Conservation (phyloP, 2,888 invertebrate genomes). For the Ypsolopha sequella region DNA sequence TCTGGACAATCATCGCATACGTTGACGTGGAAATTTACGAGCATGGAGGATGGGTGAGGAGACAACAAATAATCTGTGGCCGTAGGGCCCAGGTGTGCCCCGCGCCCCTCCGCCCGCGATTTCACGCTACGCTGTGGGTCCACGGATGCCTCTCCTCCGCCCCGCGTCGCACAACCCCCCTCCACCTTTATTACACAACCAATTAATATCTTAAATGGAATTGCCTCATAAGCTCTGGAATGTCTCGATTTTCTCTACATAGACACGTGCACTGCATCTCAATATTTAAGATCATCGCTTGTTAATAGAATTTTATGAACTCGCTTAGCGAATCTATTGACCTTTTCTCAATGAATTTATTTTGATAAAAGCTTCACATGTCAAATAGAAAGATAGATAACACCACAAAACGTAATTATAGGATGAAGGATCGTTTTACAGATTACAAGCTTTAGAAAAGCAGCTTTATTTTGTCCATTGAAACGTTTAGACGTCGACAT, state of each 20-base stretch:
- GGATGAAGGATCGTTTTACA: conserved; percentile 3
- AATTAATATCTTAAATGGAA: conserved; percentile 64
- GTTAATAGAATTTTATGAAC: conserved; percentile 2
- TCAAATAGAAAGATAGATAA: not conserved
- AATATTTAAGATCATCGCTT: not conserved
- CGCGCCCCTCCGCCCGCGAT: conserved; percentile 26
- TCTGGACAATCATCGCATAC: conserved; percentile 66
- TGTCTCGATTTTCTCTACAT: conserved; percentile 24
- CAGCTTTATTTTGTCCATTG: conserved; percentile 6
- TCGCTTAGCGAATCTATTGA: not conserved
- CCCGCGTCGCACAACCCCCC: conserved; percentile 10
- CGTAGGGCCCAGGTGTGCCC: conserved; percentile 50
- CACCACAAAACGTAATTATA: not conserved
- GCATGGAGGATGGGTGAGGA: conserved; percentile 54
- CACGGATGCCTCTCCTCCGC: conserved; percentile 18
- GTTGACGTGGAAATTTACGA: conserved; percentile 69
- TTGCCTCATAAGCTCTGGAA: conserved; percentile 33
- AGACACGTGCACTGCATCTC: not conserved
- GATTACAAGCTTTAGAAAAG: conserved; percentile 2
- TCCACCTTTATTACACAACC: conserved; percentile 20
- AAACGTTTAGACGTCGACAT: conserved; percentile 34
- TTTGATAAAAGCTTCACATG: not conserved
- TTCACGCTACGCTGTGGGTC: conserved; percentile 59
- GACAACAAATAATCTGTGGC: conserved; percentile 64
- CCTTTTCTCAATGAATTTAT: not conserved